Conservation (phyloP, 2,888 invertebrate genomes). For the Acleris literana region DNA sequence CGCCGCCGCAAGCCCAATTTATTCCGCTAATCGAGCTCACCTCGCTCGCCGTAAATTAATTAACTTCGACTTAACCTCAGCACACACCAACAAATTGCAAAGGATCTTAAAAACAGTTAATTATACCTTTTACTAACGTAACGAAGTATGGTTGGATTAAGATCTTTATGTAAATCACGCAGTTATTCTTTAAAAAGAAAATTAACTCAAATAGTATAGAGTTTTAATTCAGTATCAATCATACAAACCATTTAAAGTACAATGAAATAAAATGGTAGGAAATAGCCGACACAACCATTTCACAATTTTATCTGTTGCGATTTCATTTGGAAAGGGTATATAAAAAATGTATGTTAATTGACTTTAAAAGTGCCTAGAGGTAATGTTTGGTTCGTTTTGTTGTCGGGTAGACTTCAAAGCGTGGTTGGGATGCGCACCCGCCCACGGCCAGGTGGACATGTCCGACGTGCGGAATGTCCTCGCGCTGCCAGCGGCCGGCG, state of each 20-base stretch:
- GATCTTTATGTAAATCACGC: conserved; percentile 2
- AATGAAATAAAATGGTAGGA: too few species aligned
- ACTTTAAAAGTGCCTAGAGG: conserved; percentile 47
- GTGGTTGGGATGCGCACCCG: conserved; percentile 54
- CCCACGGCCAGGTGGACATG: conserved; percentile 72
- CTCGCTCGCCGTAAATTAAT: conserved; percentile 69
- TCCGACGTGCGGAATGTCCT: conserved; percentile 57
- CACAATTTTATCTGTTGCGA: conserved; percentile 2
- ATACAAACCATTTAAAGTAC: neutral
- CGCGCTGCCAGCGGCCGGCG: conserved; percentile 62
- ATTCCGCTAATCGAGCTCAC: conserved; percentile 50
- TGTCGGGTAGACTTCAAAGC: conserved; percentile 60
- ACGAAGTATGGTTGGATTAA: conserved; percentile 11
- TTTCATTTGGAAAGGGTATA: neutral
- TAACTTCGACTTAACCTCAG: conserved; percentile 68
- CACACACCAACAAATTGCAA: conserved; percentile 57
- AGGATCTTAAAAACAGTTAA: conserved; percentile 41
- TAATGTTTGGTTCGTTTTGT: conserved; percentile 53
- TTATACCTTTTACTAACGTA: conserved; percentile 22
- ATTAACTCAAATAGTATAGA: neutral
- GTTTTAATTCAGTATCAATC: neutral
- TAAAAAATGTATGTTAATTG: conserved; percentile 56
- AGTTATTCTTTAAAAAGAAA: neutral
- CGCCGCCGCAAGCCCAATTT: conserved; percentile 48
- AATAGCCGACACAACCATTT: neutral